A percentile compares a stretch with the other conserved stretches of the same genome.
phyloP scores from a whole-genome alignment of 2,113 vertebrate species.

The Vulpes vulpes region DNA sequence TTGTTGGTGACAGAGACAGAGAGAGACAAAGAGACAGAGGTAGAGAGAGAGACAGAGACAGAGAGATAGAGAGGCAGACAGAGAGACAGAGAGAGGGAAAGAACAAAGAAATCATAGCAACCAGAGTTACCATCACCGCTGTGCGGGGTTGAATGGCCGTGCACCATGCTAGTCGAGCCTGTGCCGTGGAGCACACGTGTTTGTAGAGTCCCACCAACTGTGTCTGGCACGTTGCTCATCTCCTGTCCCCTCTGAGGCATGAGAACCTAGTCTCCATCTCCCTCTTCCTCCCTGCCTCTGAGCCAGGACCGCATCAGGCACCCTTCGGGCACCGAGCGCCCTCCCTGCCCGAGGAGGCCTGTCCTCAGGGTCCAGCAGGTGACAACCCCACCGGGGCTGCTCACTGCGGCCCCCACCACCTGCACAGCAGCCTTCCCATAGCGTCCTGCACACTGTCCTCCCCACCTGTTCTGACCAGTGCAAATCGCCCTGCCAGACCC shows the following conservation, averaged over 20 bases:
- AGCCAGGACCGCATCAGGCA: not conserved
- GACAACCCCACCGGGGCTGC: not conserved
- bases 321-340: not conserved
- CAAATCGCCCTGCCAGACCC: not conserved
- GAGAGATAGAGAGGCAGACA: not conserved
- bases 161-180: rapidly evolving
- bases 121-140: rapidly evolving
- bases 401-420: rapidly evolving
- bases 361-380: not conserved
- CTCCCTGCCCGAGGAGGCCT: too few relatives aligned
- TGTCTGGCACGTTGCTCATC: not conserved
- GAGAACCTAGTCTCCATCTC: rapidly evolving
- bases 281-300: not conserved
- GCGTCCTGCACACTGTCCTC: not conserved
- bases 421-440: not conserved
- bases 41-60: not conserved
- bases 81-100: not conserved
- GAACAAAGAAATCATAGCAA: rapidly evolving
- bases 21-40: not conserved
- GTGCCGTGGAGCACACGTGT: rapidly evolving
- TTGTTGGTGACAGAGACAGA: not conserved
- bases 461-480: not conserved
- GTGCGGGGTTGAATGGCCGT: rapidly evolving
- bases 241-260: rapidly evolving
- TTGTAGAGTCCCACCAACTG: rapidly evolving